These are phyloP conservation scores for Rhorus exstirpatorius DNA, from an alignment of 2,888 invertebrate species.

Conservation along the genomic window DNA sequence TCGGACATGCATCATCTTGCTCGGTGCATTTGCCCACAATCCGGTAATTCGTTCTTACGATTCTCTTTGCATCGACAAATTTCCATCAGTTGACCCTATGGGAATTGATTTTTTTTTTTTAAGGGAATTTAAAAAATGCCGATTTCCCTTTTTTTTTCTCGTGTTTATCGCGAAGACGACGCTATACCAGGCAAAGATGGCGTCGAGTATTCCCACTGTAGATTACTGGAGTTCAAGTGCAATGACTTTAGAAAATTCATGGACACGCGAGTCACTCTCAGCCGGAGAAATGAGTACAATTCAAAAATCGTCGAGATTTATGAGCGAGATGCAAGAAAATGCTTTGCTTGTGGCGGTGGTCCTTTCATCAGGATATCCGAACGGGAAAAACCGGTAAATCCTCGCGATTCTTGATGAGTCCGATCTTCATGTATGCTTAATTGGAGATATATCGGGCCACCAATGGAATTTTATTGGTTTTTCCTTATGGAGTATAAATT, in stretches of 20 bases:
- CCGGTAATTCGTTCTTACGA: conserved; percentile 64
- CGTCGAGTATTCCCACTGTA: conserved; percentile 88
- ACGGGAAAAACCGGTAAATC: conserved; percentile 33
- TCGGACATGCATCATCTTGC: conserved; percentile 78
- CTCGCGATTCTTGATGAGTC: not conserved
- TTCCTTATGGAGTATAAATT: too few relatives aligned
- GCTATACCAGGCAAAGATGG: conserved; percentile 76
- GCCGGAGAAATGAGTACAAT: conserved; percentile 88
- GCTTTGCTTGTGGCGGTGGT: conserved; percentile 86
- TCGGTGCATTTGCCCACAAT: conserved; percentile 72
- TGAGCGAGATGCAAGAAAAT: conserved; percentile 87
- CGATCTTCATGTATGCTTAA: too few relatives aligned
- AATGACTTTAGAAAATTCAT: conserved; percentile 87
- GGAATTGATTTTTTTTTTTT: not conserved
- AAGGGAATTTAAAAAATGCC: too few relatives aligned
- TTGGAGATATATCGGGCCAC: too few relatives aligned
- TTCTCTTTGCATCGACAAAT: too few relatives aligned
- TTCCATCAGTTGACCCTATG: not conserved
- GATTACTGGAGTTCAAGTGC: conserved; percentile 87
- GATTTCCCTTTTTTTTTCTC: not conserved
- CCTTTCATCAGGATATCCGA: conserved; percentile 72
- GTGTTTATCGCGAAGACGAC: not conserved
- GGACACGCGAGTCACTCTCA: conserved; percentile 87
- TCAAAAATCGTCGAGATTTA: conserved; percentile 87
- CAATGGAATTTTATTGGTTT: too few relatives aligned